Percentiles rank a stretch among this genome's conserved stretches.
Conservation (phyloP, 1,140 invertebrate species). For the Drosophila virilis region DNA sequence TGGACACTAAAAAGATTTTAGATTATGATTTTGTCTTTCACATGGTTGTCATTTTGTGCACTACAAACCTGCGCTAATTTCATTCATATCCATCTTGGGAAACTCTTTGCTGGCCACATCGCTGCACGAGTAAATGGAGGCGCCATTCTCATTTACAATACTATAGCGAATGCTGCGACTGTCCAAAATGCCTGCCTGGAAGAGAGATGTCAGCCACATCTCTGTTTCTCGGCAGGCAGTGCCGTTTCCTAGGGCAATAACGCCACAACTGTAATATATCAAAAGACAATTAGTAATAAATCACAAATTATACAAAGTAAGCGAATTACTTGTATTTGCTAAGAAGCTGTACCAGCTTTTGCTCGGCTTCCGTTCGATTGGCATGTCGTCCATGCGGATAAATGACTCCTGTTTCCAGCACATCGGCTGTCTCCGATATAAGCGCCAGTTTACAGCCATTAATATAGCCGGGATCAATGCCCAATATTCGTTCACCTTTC, state of each 20-base stretch:
- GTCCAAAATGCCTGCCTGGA: slow-evolving; percentile 86
- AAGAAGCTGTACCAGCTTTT: slow-evolving; percentile 64
- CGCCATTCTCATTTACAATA: slow-evolving; percentile 94
- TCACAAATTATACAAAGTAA: slow-evolving; percentile 1
- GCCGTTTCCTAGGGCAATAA: slow-evolving; percentile 94
- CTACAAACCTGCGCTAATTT: slow-evolving; percentile 89
- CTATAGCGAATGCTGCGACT: slow-evolving; percentile 88
- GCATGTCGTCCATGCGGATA: slow-evolving; percentile 86
- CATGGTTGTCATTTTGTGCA: not conserved
- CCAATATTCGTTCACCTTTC: slow-evolving; percentile 91
- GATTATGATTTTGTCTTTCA: not conserved
- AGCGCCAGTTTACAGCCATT: slow-evolving; percentile 94
- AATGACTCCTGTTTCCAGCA: slow-evolving; percentile 89
- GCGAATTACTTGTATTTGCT: slow-evolving; percentile 61
- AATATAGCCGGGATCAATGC: slow-evolving; percentile 94
- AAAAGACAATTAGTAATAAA: not conserved
- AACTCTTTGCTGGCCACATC: slow-evolving; percentile 93
- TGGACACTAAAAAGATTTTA: slow-evolving; percentile 87
- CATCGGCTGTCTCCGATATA: slow-evolving; percentile 88
- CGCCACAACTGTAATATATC: slow-evolving; percentile 86
- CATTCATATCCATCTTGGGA: slow-evolving; percentile 91
- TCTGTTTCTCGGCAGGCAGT: slow-evolving; percentile 95
- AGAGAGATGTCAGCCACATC: slow-evolving; percentile 88
- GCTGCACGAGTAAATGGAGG: slow-evolving; percentile 95
- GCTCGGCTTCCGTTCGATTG: slow-evolving; percentile 52